A percentile compares a stretch with the other conserved stretches of the same genome.
Conservation (phyloP, 2,797 vertebrate genomes). For the Channallabes apus region DNA sequence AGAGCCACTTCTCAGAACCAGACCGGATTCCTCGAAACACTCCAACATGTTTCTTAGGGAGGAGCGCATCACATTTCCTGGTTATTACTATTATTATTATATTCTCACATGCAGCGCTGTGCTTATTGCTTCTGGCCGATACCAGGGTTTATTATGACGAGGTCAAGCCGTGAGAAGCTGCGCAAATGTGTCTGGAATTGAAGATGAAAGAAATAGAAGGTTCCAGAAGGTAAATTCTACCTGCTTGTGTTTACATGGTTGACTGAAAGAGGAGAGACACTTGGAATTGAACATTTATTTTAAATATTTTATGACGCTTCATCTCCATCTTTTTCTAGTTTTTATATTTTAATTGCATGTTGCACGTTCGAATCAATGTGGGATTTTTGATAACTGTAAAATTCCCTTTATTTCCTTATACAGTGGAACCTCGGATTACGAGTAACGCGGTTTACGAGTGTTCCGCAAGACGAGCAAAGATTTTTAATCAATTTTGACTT, state of each 20-base stretch:
- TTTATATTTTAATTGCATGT: background rate
- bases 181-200: conserved; percentile 1
- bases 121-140: background rate
- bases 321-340: background rate
- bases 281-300: background rate
- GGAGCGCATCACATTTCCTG: background rate
- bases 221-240: background rate
- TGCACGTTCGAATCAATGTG: too few species aligned
- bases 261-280: background rate
- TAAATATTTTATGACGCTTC: background rate
- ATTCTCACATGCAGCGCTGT: background rate
- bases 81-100: background rate
- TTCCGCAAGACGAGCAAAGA: too few species aligned
- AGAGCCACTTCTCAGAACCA: background rate
- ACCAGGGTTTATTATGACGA: background rate
- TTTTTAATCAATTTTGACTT: too few species aligned
- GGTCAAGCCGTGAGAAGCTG: background rate
- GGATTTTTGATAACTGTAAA: too few species aligned
- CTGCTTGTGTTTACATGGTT: background rate
- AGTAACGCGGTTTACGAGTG: too few species aligned
- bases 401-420: too few species aligned
- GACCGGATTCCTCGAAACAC: background rate
- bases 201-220: background rate
- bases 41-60: background rate
- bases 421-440: too few species aligned